A percentile compares a stretch with the other conserved stretches of the same genome.
These are phyloP conservation scores for Dasyprocta punctata DNA, from an alignment of 2,113 vertebrate genomes.

Conservation along the genomic window DNA sequence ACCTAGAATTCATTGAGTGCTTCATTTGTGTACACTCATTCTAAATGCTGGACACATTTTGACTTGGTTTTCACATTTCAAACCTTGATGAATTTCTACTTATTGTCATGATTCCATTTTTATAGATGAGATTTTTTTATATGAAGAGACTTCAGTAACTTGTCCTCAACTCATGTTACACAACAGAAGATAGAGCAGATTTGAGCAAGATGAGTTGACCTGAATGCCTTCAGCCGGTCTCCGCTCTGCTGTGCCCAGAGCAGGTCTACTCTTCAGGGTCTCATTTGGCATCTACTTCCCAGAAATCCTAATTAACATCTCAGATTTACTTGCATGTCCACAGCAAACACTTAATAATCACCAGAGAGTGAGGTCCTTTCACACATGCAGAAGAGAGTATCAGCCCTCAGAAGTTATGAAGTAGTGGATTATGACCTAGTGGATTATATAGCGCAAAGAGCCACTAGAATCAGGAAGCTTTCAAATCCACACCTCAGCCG, in stretches of 20 bases:
- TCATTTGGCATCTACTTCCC: neutral
- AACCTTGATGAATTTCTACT: neutral
- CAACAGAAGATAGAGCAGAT: neutral
- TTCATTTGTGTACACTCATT: neutral
- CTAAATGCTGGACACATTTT: neutral
- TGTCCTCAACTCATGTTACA: neutral
- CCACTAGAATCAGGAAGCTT: neutral
- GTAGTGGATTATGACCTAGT: neutral
- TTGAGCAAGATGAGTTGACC: neutral
- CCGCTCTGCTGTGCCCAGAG: neutral
- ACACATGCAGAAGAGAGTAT: neutral
- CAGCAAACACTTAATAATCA: neutral
- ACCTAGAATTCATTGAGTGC: neutral
- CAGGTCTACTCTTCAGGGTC: neutral
- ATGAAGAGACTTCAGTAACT: neutral
- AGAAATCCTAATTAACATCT: neutral
- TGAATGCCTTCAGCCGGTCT: neutral
- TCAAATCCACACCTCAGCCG: too few species aligned
- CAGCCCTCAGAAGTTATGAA: neutral
- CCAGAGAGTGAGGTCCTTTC: neutral
- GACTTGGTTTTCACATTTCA: neutral
- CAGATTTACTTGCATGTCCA: neutral
- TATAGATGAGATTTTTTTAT: neutral
- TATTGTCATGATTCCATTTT: neutral
- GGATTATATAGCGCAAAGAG: neutral